Evolutionary conservation across 2,113 vertebrate genomes (phyloP), one percentile per base, ranked within the genome.

Genomic region (Campylorhamphus procurvoides): DNA sequence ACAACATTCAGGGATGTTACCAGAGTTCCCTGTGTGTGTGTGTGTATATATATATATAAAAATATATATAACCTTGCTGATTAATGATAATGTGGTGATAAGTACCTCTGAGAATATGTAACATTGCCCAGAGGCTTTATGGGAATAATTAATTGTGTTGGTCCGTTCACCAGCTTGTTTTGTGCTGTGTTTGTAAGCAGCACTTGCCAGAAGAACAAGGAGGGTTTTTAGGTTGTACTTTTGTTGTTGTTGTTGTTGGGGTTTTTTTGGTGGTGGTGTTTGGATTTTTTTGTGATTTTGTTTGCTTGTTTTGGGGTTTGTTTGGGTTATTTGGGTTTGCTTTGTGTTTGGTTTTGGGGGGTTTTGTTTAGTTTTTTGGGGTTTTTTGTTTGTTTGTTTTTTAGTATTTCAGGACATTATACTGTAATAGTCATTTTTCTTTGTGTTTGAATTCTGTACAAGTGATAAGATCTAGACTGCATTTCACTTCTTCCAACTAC

Each of bases 21-120:
- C 37, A 56, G 53, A 33, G 29, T 52, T 62, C 2, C 2, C 0
- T 69, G 8, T 49, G 6, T 49, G 7, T 20, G 2, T 10, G 2
- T 18, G 14, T 31, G 7, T 39, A 22, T 35, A 27, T 18, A 24
- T 33, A 44, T 37, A 37, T 37, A 37, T 37, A 37, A 37, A 37
- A 37, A 31, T 18, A 27, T 35, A 27, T 18, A 24, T 33, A 44
- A 44, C 63, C 62, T 72, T 52, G 31, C 35, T 74, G 80, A 88
- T 76, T 60, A 53, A 90, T 60, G 50, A 22, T 18, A 40, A 64
- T 10, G 18, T 53, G 71, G n/a, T 72, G 46, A 40, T 73, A 53
- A 37, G 31, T 74, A 81, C 25, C 15, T 44, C 75, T 80, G 72
- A 73, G 27, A 71, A 55, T 49, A 59, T 14, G 12, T 50, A 35